Base-by-base conservation (phyloP, 2,797 vertebrate species). In the Phalloptychus januarius region DNA sequence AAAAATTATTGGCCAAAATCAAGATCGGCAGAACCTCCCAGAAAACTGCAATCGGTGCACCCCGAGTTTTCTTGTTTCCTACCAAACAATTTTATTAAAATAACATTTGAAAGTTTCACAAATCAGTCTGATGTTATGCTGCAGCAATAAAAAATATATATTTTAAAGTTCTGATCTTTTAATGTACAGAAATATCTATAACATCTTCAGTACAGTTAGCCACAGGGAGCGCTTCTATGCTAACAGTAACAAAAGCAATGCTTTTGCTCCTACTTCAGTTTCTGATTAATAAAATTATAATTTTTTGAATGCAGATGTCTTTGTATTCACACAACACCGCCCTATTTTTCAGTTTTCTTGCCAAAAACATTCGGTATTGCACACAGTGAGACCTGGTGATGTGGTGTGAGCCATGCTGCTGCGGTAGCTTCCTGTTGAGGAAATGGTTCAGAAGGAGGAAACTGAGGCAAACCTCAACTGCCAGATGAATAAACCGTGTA, bases 391-490 rank as follows among this genome's bases (percentile, higher is more conserved):
- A 56, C 16, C 72, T 33, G 54, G 42, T 77, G 42, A 48, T 74
- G 56, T 44, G 70, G 48, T 74, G 1, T 36, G 77, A 76, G 48
- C 45, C 25, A 61, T 65, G 65, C 78, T 77, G 74, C 48, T 82
- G 79, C 79, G 79, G 76, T 83, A 33, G 80, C 80, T 93, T 92
- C 87, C 91, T 91, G 88, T 85, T 74, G 73, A 78, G 84, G 77
- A 78, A 75, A 72, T 87, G 88, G 87, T 81, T 89, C 72, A 13
- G 70, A 58, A 75, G 74, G 75, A 88, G 89, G 88, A 87, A 86
- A 74, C 58, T n/a, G 48, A 83, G 79, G 79, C 74, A 81, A 89
- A 88, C 86, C 81, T 90, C 75, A 84, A 50, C 81, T 33, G 75
- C 78, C 58, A n/a, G 74, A 76, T 80, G 70, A 83, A 77, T 48